These are phyloP conservation scores for Candidula unifasciata DNA, from an alignment of 2,888 invertebrate species.

Conservation along the genomic window DNA sequence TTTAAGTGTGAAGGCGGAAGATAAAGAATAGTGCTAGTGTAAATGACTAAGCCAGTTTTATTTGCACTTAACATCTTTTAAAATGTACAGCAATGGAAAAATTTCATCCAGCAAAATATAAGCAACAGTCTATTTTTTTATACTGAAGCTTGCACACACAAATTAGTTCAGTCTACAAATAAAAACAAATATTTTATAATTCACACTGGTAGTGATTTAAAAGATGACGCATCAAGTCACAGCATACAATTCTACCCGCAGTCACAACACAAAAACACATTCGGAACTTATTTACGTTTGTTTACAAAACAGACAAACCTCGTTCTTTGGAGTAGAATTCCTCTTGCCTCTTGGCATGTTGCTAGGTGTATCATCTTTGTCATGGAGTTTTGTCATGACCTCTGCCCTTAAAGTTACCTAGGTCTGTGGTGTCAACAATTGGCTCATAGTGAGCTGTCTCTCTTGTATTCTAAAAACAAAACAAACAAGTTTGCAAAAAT, in stretches of 20 bases:
- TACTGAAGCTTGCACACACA: too few relatives aligned
- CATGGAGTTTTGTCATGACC: conserved; percentile 25
- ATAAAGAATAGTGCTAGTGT: too few relatives aligned
- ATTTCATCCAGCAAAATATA: too few relatives aligned
- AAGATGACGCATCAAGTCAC: neutral
- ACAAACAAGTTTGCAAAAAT: too few relatives aligned
- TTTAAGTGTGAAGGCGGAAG: too few relatives aligned
- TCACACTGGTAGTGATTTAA: neutral
- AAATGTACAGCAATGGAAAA: too few relatives aligned
- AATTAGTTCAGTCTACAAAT: too few relatives aligned
- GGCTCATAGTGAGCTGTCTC: conserved; percentile 45
- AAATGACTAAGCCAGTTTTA: too few relatives aligned
- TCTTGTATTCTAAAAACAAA: conserved; percentile 20
- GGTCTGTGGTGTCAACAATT: conserved; percentile 32
- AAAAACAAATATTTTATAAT: too few relatives aligned
- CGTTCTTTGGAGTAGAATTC: conserved; percentile 32
- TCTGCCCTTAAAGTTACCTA: conserved; percentile 25
- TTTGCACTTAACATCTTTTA: too few relatives aligned
- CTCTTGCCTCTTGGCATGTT: conserved; percentile 28
- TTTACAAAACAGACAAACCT: conserved; percentile 23
- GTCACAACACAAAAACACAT: neutral
- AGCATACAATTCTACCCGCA: neutral
- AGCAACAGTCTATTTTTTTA: too few relatives aligned
- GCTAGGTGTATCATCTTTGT: conserved; percentile 8
- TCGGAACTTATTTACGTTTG: too few relatives aligned